These are phyloP conservation scores for Masnerella sp. DNA, from an alignment of 2,888 invertebrate species.

Conservation along the genomic window DNA sequence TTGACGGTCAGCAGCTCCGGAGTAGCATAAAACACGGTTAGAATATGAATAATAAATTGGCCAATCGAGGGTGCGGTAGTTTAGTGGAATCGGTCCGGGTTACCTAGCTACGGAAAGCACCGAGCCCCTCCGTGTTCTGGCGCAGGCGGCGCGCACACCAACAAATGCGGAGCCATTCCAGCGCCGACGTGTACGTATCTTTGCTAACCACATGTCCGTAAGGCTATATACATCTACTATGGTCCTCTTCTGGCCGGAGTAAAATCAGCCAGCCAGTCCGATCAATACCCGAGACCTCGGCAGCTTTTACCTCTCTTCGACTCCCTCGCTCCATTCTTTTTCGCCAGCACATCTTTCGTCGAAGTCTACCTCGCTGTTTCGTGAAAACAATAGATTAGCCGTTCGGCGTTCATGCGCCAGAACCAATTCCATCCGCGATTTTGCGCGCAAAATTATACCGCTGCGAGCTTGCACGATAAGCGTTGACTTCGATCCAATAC, in stretches of 20 bases:
- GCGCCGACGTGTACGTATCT: conserved; percentile 59
- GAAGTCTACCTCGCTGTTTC: conserved; percentile 28
- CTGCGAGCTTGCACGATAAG: conserved; percentile 17
- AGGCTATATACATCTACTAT: conserved; percentile 68
- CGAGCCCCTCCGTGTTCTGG: too few relatives aligned
- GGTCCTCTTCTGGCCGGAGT: conserved; percentile 74
- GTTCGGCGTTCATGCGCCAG: conserved; percentile 30
- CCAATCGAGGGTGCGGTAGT: too few relatives aligned
- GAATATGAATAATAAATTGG: too few relatives aligned
- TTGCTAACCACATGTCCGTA: conserved; percentile 64
- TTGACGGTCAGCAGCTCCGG: too few relatives aligned
- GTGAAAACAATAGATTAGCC: conserved; percentile 45
- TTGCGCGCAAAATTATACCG: conserved; percentile 13
- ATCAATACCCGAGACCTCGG: conserved; percentile 75
- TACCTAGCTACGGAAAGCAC: too few relatives aligned
- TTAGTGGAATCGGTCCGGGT: too few relatives aligned
- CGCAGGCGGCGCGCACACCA: too few relatives aligned
- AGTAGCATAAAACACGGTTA: too few relatives aligned
- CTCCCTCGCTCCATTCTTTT: conserved; percentile 46
- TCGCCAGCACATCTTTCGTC: conserved; percentile 46
- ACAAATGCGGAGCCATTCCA: conserved; percentile 46
- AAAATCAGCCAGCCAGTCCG: conserved; percentile 72
- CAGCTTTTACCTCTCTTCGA: conserved; percentile 59
- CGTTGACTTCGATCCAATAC: conserved; percentile 29
- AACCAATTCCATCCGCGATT: conserved; percentile 41